Conservation (phyloP, 1,140 invertebrate genomes). For the Caenorhabditis brenneri region DNA sequence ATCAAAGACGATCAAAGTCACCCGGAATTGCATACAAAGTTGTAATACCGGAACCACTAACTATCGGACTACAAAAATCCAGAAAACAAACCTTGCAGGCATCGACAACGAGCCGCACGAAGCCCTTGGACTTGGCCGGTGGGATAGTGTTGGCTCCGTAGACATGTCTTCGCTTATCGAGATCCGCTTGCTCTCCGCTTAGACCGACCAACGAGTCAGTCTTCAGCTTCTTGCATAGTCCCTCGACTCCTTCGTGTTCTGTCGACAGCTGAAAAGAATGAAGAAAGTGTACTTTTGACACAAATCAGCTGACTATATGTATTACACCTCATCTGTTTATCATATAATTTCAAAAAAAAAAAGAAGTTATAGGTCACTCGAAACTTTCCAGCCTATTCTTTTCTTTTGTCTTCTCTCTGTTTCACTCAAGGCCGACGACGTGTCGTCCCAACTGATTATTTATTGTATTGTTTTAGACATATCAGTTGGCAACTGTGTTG, state of each 20-base stretch:
- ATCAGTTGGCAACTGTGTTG: not conserved
- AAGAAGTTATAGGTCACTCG: constrained; percentile 9
- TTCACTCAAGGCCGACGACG: too few relatives aligned
- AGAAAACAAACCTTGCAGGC: constrained; percentile 81
- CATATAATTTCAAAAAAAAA: constrained; percentile 20
- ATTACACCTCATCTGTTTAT: not conserved
- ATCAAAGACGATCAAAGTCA: too few relatives aligned
- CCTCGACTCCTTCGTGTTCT: constrained; percentile 86
- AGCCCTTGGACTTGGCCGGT: constrained; percentile 97
- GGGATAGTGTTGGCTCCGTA: constrained; percentile 98
- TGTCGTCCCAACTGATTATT: not conserved
- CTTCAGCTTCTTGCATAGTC: constrained; percentile 87
- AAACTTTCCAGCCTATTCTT: constrained; percentile 11
- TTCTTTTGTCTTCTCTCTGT: not conserved
- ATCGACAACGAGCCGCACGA: constrained; percentile 96
- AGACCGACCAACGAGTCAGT: constrained; percentile 88
- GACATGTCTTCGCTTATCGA: constrained; percentile 84
- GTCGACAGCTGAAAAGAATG: constrained; percentile 76
- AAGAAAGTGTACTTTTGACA: not conserved
- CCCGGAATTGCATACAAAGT: too few relatives aligned
- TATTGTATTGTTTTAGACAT: not conserved
- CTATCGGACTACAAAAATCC: too few relatives aligned
- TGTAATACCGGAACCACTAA: too few relatives aligned
- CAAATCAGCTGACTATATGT: not conserved
- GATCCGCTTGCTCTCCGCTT: constrained; percentile 83